phyloP scores from a whole-genome alignment of 2,797 vertebrate genomes.

The Microctenopoma stevenorrisi region DNA sequence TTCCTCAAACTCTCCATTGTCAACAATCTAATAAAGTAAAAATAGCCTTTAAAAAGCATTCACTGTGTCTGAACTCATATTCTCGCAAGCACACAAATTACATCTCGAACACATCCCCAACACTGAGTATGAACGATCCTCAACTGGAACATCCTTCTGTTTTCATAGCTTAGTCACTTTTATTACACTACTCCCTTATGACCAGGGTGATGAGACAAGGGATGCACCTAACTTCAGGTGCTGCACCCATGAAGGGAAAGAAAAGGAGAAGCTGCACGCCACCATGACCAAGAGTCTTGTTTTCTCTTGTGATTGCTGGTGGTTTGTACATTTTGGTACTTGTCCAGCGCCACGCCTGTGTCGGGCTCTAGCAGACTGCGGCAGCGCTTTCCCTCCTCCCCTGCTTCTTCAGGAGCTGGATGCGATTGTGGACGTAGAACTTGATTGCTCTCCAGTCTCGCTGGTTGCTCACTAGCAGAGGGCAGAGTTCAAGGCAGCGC shows the following conservation, averaged over 20 bases:
- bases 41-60: slow-evolving; percentile 30
- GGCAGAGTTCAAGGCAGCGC: slow-evolving; percentile 85
- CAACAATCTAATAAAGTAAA: slow-evolving; percentile 35
- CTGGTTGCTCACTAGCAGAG: slow-evolving; percentile 85
- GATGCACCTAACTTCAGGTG: slow-evolving; percentile 31
- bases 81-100: slow-evolving; percentile 30
- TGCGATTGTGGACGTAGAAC: slow-evolving; percentile 88
- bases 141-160: slow-evolving; percentile 25
- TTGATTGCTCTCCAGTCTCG: slow-evolving; percentile 88
- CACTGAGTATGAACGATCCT: slow-evolving; percentile 29
- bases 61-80: slow-evolving; percentile 43
- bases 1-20: neutral
- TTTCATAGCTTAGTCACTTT: slow-evolving; percentile 55
- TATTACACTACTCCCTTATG: slow-evolving; percentile 60
- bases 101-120: slow-evolving; percentile 30
- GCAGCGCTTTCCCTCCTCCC: slow-evolving; percentile 76
- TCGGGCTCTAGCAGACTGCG: slow-evolving; percentile 64
- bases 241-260: slow-evolving; percentile 17
- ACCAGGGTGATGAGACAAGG: slow-evolving; percentile 26
- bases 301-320: slow-evolving; percentile 65
- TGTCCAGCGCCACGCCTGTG: slow-evolving; percentile 7
- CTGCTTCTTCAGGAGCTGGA: slow-evolving; percentile 87
- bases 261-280: slow-evolving; percentile 28
- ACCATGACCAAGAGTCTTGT: slow-evolving; percentile 27
- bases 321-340: slow-evolving; percentile 57